These are phyloP conservation scores for Nycticebus coucang DNA, from an alignment of 2,113 vertebrate species.

Conservation along the genomic window DNA sequence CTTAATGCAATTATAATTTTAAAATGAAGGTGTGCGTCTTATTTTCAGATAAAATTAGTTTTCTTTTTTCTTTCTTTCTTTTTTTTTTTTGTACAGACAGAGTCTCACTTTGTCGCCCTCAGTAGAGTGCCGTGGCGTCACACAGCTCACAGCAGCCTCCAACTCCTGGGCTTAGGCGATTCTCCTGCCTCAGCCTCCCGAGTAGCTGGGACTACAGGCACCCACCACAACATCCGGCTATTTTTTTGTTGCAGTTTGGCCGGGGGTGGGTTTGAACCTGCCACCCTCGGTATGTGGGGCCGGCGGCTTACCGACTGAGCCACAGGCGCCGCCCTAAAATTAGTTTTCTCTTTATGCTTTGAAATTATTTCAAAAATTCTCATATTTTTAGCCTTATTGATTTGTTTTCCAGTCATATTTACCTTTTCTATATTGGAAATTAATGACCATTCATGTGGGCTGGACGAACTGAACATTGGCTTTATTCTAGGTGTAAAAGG, in stretches of 20 bases:
- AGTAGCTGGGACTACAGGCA: too few species aligned
- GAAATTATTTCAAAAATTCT: not conserved
- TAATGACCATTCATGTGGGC: not conserved
- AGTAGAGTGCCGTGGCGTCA: too few species aligned
- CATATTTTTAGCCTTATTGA: slow-evolving; percentile 29
- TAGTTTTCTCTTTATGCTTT: slow-evolving; percentile 50
- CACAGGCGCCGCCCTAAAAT: not conserved
- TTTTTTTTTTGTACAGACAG: too few species aligned
- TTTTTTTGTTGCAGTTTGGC: too few species aligned
- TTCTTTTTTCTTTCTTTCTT: not conserved
- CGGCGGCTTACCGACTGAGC: too few species aligned
- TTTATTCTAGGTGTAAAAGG: slow-evolving; percentile 50
- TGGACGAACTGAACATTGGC: not conserved
- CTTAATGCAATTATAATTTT: slow-evolving; percentile 35
- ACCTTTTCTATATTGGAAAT: slow-evolving; percentile 22
- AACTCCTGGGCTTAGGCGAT: too few species aligned
- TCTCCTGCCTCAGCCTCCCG: too few species aligned
- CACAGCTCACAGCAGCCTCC: too few species aligned
- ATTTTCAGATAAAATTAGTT: slow-evolving; percentile 36
- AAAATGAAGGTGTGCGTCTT: not conserved
- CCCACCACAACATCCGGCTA: too few species aligned
- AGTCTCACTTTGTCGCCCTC: too few species aligned
- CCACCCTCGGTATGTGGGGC: too few species aligned
- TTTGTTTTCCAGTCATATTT: slow-evolving; percentile 44
- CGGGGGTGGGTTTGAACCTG: too few species aligned